A percentile compares a stretch with the other conserved stretches of the same genome.
phyloP scores from a whole-genome alignment of 2,797 vertebrate species.

The Pangasius sanitwongsei region DNA sequence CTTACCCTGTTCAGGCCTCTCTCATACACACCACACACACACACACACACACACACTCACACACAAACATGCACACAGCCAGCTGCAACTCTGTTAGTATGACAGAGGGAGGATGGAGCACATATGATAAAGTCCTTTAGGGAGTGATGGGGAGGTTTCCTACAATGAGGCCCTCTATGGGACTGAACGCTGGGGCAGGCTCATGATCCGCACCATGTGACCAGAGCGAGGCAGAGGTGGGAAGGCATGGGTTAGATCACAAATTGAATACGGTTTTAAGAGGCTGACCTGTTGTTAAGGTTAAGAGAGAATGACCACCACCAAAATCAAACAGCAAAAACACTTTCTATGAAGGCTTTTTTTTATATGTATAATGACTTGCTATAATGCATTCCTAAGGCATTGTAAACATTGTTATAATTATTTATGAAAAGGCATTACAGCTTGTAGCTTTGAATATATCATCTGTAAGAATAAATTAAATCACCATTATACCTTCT shows the following conservation, averaged over 20 bases:
- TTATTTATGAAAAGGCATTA: background rate
- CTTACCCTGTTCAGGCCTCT: conserved; percentile 40
- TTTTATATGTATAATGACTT: background rate
- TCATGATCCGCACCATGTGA: conserved; percentile 53
- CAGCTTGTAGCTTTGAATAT: background rate
- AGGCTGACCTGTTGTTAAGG: conserved; percentile 2
- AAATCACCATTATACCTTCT: background rate
- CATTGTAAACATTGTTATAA: background rate
- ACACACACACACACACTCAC: conserved; percentile 13
- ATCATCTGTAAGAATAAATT: background rate
- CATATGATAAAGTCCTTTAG: conserved; percentile 58
- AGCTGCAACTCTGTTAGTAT: conserved; percentile 53
- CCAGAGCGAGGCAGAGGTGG: background rate
- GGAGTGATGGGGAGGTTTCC: conserved; percentile 56
- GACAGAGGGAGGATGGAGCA: conserved; percentile 54
- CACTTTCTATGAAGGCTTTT: background rate
- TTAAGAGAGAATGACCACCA: background rate
- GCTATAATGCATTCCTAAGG: background rate
- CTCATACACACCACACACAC: background rate
- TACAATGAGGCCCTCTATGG: conserved; percentile 49
- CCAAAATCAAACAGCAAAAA: background rate
- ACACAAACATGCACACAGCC: conserved; percentile 26
- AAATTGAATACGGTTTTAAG: background rate
- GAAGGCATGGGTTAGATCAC: background rate
- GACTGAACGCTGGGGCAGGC: conserved; percentile 45